A percentile compares a stretch with the other conserved stretches of the same genome.
These are phyloP conservation scores for Pachycephala philippinensis DNA, from an alignment of 2,113 vertebrate genomes.

Conservation along the genomic window DNA sequence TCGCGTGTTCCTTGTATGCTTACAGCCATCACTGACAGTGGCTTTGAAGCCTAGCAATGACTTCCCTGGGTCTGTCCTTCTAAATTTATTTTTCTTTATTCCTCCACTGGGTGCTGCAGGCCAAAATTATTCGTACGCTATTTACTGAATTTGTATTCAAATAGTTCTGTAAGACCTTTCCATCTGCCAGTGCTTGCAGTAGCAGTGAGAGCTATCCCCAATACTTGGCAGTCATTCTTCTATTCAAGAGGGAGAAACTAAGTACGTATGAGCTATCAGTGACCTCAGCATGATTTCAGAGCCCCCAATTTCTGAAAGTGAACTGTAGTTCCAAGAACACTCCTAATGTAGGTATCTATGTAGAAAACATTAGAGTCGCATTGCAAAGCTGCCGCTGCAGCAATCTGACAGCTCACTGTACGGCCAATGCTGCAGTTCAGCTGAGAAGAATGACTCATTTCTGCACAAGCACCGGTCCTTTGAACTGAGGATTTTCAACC, in stretches of 20 bases:
- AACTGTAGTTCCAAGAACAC: background rate
- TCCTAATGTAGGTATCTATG: background rate
- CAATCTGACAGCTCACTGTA: background rate
- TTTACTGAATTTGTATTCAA: slow-evolving; percentile 1
- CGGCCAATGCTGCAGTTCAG: background rate
- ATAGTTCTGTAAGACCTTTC: background rate
- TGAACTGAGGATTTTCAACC: background rate
- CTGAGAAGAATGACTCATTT: background rate
- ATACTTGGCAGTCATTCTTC: background rate
- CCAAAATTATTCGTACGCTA: background rate
- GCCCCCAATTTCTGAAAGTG: background rate
- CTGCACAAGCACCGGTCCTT: background rate
- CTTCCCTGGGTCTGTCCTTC: background rate
- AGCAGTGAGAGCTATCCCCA: background rate
- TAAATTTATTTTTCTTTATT: background rate
- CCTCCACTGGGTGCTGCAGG: background rate
- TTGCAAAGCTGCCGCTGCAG: background rate
- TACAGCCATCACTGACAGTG: background rate
- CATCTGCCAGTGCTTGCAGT: fast-evolving
- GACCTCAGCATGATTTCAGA: background rate
- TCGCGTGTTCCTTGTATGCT: background rate
- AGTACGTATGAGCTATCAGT: background rate
- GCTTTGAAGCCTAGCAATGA: background rate
- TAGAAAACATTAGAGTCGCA: fast-evolving
- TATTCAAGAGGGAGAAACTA: background rate